A percentile compares a stretch with the other conserved stretches of the same genome.
phyloP scores from a whole-genome alignment of 2,797 vertebrate species.

The Apodemus agrarius region DNA sequence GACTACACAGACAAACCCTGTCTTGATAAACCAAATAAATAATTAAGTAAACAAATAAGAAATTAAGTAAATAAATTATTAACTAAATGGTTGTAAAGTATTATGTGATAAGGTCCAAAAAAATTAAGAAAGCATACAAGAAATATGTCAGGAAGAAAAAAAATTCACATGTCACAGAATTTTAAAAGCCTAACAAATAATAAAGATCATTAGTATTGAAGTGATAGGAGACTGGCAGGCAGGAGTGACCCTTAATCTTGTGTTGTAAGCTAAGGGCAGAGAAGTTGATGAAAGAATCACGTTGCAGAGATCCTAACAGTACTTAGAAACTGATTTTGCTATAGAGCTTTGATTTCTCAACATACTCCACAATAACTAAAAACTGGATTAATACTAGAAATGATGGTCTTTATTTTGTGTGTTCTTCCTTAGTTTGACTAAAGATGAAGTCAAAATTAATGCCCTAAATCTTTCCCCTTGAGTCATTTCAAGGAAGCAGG shows the following conservation, averaged over 20 bases:
- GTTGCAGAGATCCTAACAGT: background rate
- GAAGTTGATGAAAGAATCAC: too few species aligned
- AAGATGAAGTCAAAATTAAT: background rate
- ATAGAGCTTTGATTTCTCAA: background rate
- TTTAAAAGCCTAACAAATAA: background rate
- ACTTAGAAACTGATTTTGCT: background rate
- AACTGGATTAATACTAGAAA: background rate
- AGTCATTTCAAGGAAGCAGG: background rate
- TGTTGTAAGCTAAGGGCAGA: fast-evolving
- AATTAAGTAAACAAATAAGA: background rate
- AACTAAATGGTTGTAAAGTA: background rate
- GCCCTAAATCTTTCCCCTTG: background rate
- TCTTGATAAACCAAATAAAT: background rate
- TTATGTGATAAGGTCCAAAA: background rate
- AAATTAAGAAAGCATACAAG: background rate
- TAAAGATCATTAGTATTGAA: background rate
- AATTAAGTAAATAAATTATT: background rate
- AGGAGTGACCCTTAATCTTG: fast-evolving
- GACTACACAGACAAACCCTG: background rate
- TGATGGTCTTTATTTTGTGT: background rate
- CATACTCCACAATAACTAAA: background rate
- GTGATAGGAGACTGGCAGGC: background rate
- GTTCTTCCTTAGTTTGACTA: background rate
- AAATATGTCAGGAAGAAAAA: background rate
- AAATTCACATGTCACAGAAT: background rate